These are phyloP conservation scores for Drosophila colorata DNA, from an alignment of 2,888 invertebrate species.

Conservation along the genomic window DNA sequence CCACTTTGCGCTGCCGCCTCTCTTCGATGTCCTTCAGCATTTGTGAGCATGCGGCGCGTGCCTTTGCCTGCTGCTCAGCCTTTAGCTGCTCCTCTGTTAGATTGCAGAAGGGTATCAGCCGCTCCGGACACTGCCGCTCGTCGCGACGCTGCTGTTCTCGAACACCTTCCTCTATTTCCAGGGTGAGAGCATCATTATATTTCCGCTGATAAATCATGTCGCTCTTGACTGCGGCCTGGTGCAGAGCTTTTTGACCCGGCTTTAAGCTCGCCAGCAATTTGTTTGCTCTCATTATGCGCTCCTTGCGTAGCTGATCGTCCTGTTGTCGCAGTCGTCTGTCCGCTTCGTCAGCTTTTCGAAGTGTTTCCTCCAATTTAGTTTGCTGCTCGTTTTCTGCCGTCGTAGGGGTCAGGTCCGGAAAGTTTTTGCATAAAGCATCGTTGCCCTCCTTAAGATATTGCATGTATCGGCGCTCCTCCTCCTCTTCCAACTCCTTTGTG, in stretches of 20 bases:
- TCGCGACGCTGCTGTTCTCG: conserved; percentile 38
- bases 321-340: conserved; percentile 4
- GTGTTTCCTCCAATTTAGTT: background rate
- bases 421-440: conserved; percentile 38
- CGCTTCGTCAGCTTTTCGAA: conserved; percentile 2
- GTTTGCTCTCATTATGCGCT: conserved; percentile 57
- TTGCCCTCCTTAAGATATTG: conserved; percentile 61
- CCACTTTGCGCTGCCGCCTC: conserved; percentile 16
- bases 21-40: conserved; percentile 56
- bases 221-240: conserved; percentile 49
- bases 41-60: conserved; percentile 24
- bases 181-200: conserved; percentile 49
- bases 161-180: conserved; percentile 48
- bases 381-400: background rate
- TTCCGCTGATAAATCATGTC: conserved; percentile 48
- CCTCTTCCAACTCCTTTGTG: conserved; percentile 15
- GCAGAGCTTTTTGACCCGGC: conserved; percentile 43
- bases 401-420: conserved; percentile 4
- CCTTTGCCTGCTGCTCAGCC: conserved; percentile 50
- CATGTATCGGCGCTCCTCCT: conserved; percentile 56
- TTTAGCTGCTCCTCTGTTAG: conserved; percentile 56
- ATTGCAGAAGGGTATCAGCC: conserved; percentile 43
- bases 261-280: conserved; percentile 52
- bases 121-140: conserved; percentile 48
- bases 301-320: conserved; percentile 50